Evolutionary conservation across 2,888 invertebrate genomes (phyloP).

Genomic region (Zeuzera pyrina): DNA sequence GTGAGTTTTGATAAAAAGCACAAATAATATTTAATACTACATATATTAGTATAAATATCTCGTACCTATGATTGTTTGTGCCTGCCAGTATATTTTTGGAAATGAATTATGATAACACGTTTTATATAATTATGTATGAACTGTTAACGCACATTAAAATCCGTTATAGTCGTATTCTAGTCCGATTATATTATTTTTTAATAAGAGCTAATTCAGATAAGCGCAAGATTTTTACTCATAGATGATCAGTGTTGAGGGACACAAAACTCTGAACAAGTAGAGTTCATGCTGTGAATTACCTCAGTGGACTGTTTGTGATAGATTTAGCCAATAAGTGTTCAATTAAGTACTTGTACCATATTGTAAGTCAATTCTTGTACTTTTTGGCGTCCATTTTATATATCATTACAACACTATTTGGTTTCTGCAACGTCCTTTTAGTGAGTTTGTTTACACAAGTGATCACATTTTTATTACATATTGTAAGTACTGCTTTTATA

Average conservation of each 20-base stretch:
- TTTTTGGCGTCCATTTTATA: slow-evolving; percentile 52
- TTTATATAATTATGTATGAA: slow-evolving; percentile 18
- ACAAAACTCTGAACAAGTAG: slow-evolving; percentile 19
- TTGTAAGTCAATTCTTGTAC: slow-evolving; percentile 58
- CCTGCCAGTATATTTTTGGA: slow-evolving; percentile 21
- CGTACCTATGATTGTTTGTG: slow-evolving; percentile 12
- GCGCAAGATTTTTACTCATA: slow-evolving; percentile 43
- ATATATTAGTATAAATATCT: slow-evolving; percentile 6
- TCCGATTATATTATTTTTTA: slow-evolving; percentile 52
- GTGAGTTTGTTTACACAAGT: slow-evolving; percentile 18
- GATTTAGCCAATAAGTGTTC: slow-evolving; percentile 72
- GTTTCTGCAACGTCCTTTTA: slow-evolving; percentile 14
- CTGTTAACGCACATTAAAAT: slow-evolving; percentile 12
- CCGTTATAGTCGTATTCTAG: slow-evolving; percentile 63
- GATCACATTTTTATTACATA: slow-evolving; percentile 19
- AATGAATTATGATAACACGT: slow-evolving; percentile 21
- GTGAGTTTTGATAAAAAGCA: background rate
- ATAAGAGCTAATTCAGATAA: slow-evolving; percentile 40
- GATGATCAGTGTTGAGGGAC: slow-evolving; percentile 30
- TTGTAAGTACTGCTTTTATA: slow-evolving; percentile 37
- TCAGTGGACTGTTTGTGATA: slow-evolving; percentile 69
- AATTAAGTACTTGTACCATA: slow-evolving; percentile 52
- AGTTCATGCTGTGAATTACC: slow-evolving; percentile 61
- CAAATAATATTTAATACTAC: background rate
- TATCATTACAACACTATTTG: slow-evolving; percentile 20